Evolutionary conservation across 2,113 vertebrate genomes (phyloP).

Genomic region (Actenoides lindsayi): DNA sequence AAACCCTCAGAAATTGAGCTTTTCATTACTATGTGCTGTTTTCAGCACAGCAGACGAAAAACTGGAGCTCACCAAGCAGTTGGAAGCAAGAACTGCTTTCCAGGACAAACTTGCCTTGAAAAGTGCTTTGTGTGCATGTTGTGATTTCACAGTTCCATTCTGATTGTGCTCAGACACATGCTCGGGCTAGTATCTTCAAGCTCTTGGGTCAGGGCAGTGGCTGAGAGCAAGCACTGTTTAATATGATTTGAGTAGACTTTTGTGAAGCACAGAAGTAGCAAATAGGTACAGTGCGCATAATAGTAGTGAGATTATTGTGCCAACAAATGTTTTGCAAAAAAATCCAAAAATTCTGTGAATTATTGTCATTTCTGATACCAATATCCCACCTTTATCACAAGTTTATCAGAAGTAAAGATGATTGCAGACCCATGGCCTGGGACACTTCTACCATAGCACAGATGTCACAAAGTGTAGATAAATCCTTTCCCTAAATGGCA

Average conservation of each 20-base stretch:
- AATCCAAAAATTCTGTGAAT: background rate
- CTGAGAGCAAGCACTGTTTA: background rate
- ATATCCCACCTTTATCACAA: background rate
- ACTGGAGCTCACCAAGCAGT: background rate
- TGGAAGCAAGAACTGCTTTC: slow-evolving; percentile 8
- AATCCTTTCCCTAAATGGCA: background rate
- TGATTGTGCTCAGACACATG: background rate
- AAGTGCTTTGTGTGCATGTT: background rate
- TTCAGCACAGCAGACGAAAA: background rate
- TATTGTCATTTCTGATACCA: background rate
- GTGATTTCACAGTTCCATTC: background rate
- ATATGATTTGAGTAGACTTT: background rate
- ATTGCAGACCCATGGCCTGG: background rate
- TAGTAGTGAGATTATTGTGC: background rate
- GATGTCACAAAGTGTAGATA: background rate
- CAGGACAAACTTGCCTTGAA: slow-evolving; percentile 1
- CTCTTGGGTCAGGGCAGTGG: background rate
- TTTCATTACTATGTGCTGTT: background rate
- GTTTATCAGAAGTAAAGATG: background rate
- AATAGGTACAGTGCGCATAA: background rate
- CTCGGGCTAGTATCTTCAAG: background rate
- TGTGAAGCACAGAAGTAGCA: background rate
- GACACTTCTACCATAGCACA: background rate
- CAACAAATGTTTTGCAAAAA: background rate
- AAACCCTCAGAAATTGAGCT: background rate